Conservation (phyloP, 2,888 invertebrate species). For the Acleris laterana region DNA sequence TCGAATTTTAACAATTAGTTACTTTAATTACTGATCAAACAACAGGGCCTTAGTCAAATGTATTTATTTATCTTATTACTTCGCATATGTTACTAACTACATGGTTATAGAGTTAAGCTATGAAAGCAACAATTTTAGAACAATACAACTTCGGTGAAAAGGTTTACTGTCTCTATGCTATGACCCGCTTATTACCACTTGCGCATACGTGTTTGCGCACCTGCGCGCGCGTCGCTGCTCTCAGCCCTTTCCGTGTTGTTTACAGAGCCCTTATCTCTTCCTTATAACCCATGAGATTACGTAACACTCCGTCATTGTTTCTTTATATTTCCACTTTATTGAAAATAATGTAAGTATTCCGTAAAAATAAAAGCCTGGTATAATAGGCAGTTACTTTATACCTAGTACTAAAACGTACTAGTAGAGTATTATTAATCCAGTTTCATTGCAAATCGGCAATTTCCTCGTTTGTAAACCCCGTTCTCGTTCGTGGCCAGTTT, state of each 20-base stretch:
- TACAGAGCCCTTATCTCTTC: slow-evolving; percentile 62
- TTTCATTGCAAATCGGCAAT: slow-evolving; percentile 20
- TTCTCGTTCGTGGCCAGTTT: slow-evolving; percentile 27
- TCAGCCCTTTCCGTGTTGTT: slow-evolving; percentile 55
- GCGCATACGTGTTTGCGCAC: slow-evolving; percentile 40
- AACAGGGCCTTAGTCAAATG: no score
- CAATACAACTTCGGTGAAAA: no score
- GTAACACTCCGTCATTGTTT: slow-evolving; percentile 6
- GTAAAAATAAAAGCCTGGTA: neutral
- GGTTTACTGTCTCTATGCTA: neutral
- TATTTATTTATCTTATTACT: no score
- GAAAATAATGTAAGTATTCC: slow-evolving; percentile 3
- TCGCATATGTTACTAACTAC: no score
- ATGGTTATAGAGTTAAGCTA: no score
- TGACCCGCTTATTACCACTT: slow-evolving; percentile 1
- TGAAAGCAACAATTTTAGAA: no score
- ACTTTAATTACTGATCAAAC: no score
- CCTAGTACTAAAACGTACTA: no score
- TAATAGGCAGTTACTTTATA: no score
- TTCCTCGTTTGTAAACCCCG: slow-evolving; percentile 35
- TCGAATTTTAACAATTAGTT: no score
- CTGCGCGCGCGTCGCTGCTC: slow-evolving; percentile 39
- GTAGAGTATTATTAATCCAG: slow-evolving; percentile 8
- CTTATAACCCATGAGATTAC: slow-evolving; percentile 43
- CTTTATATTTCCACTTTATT: slow-evolving; percentile 2